Base-by-base conservation (phyloP, 2,888 invertebrate genomes). In the Urechis unicinctus region DNA sequence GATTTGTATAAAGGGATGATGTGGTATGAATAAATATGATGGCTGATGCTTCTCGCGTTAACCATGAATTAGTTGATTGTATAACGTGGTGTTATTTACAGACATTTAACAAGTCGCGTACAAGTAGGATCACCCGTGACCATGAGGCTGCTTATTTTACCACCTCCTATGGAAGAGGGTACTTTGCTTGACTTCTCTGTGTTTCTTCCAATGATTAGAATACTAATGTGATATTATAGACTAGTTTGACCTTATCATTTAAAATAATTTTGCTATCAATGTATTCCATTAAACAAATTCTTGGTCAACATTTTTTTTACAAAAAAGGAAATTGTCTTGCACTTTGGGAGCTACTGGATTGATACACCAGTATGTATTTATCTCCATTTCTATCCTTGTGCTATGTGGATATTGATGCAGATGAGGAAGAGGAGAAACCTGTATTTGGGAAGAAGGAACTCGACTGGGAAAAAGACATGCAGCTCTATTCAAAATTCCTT, bases 61-160 rank as follows among this genome's bases (percentile, higher is more conserved):
- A n/a, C n/a, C n/a, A n/a, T n/a, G n/a, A n/a, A n/a, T n/a, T n/a
- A n/a, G n/a, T n/a, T n/a, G n/a, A n/a, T n/a, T n/a, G n/a, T n/a
- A n/a, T n/a, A n/a, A n/a, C n/a, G n/a, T n/a, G n/a, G n/a, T n/a
- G n/a, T n/a, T n/a, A n/a, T 36, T 17, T 17, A 22, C 67, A 76
- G 75, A 5, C 73, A 74, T 61, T 56, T 78, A 52, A 69, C 74
- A 25, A 75, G 68, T 57, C 63, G 78, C 52, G 72, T 74, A 5
- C 78, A 78, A 59, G 71, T 78, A n/a, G 78, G 78, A 4, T 77
- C 75, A 6, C 78, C 78, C 9, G 74, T 77, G 17, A 72, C 71
- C 3, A 77, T 78, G 75, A 73, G 72, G 53, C 62, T 75, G 9
- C 55, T 65, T 1, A 59, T 53, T 44, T 65, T 73, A 13, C 77